Evolutionary conservation across 2,797 vertebrate genomes (phyloP).

Genomic region (Hydrocynus forskahlii): DNA sequence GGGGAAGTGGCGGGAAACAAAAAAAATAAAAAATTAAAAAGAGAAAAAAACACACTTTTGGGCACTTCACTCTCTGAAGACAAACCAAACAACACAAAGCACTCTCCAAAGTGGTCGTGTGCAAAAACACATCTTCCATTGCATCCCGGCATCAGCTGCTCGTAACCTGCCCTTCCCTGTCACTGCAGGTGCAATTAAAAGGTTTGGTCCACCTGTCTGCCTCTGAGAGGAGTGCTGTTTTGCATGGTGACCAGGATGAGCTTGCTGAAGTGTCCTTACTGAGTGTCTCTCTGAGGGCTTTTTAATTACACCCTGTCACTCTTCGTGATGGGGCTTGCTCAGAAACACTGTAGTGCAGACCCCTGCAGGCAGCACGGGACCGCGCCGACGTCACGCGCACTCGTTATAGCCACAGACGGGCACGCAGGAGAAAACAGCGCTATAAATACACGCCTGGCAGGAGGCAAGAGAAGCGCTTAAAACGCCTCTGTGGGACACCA

Average conservation of each 20-base stretch:
- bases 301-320: constrained; percentile 70
- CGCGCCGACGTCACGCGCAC: constrained; percentile 14
- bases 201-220: constrained; percentile 37
- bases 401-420: constrained; percentile 29
- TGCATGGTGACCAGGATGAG: constrained; percentile 36
- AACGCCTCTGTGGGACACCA: constrained; percentile 16
- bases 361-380: constrained; percentile 42
- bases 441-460: constrained; percentile 41
- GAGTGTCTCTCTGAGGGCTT: constrained; percentile 54
- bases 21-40: neutral
- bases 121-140: neutral
- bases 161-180: constrained; percentile 5
- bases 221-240: constrained; percentile 16
- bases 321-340: constrained; percentile 52
- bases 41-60: neutral
- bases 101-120: neutral
- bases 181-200: constrained; percentile 25
- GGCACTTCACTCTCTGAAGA: neutral
- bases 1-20: neutral
- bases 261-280: constrained; percentile 39
- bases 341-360: constrained; percentile 45
- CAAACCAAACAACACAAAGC: neutral
- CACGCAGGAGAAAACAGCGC: constrained; percentile 20
- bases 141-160: neutral
- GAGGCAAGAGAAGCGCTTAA: constrained; percentile 32